Conservation (phyloP, 2,113 vertebrate genomes). For the Todiramphus chloris region DNA sequence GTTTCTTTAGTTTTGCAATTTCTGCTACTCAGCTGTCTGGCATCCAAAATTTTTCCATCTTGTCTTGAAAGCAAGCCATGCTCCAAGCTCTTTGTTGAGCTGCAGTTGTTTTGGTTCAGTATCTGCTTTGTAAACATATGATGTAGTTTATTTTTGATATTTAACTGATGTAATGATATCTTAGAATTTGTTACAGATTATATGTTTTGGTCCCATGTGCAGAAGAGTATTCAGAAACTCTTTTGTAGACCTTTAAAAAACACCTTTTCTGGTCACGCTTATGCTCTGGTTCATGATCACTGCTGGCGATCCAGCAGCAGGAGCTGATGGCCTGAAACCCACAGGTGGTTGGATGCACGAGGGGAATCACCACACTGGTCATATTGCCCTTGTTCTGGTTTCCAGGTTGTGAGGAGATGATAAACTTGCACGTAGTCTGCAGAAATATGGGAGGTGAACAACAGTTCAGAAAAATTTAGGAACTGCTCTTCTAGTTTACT, state of each 20-base stretch:
- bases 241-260: neutral
- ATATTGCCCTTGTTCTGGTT: neutral
- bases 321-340: neutral
- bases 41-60: neutral
- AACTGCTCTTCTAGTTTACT: neutral
- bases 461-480: neutral
- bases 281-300: neutral
- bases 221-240: neutral
- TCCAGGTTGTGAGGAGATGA: neutral
- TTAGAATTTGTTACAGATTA: neutral
- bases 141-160: neutral
- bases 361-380: neutral
- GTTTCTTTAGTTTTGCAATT: conserved; percentile 26
- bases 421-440: neutral
- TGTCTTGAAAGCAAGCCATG: neutral
- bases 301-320: neutral
- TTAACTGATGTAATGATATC: neutral
- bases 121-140: neutral
- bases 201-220: neutral
- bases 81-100: neutral
- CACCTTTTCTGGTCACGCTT: neutral
- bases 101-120: neutral
- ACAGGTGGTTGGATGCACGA: neutral
- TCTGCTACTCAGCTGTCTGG: neutral
- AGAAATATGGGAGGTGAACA: neutral